phyloP scores from a whole-genome alignment of 2,888 invertebrate genomes.

The Clepsis dumicolana region DNA sequence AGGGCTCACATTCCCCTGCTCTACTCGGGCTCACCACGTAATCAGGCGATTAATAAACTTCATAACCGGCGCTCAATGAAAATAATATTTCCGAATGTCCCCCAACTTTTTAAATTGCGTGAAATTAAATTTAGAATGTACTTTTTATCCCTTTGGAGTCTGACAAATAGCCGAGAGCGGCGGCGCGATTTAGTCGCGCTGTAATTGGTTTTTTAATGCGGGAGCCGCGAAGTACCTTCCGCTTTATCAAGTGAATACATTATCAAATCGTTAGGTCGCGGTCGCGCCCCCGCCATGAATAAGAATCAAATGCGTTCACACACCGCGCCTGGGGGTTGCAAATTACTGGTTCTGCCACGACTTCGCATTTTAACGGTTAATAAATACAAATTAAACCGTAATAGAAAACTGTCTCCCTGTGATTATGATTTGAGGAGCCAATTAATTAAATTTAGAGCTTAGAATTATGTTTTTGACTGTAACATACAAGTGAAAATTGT shows the following conservation, averaged over 20 bases:
- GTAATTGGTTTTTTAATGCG: constrained; percentile 86
- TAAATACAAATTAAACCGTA: constrained; percentile 78
- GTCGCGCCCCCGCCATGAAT: constrained; percentile 74
- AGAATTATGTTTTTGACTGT: neutral
- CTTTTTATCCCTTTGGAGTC: constrained; percentile 82
- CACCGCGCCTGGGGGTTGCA: constrained; percentile 71
- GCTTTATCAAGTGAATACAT: constrained; percentile 86
- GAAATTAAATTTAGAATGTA: constrained; percentile 86
- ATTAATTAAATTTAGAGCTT: constrained; percentile 24
- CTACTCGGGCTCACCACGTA: constrained; percentile 29
- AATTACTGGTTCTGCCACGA: constrained; percentile 76
- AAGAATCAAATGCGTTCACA: constrained; percentile 81
- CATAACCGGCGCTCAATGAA: constrained; percentile 72
- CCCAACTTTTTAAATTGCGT: constrained; percentile 83
- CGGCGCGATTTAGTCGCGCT: constrained; percentile 82
- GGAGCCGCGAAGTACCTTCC: constrained; percentile 80
- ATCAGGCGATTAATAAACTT: constrained; percentile 70
- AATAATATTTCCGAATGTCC: constrained; percentile 73
- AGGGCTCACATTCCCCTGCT: constrained; percentile 17
- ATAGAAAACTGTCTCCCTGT: constrained; percentile 62
- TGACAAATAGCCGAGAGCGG: constrained; percentile 83
- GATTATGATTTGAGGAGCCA: constrained; percentile 34
- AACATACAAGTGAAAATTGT: constrained; percentile 2
- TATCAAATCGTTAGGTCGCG: constrained; percentile 84
- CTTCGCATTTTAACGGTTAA: constrained; percentile 74